phyloP scores from a whole-genome alignment of 1,140 invertebrate species.

The Acromyrmex heyeri region DNA sequence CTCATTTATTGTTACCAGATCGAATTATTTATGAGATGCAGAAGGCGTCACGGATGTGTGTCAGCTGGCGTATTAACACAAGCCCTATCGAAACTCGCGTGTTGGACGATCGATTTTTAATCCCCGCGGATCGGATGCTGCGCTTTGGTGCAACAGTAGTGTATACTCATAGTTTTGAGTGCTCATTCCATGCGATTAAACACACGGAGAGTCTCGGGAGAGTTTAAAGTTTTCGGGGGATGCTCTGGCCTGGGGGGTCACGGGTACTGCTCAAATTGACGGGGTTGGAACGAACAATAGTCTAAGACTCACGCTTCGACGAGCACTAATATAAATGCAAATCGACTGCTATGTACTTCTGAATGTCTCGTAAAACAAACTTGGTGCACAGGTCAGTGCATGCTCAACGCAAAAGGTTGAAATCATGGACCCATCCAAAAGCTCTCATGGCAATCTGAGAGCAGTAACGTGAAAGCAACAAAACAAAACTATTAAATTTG shows the following conservation, averaged over 20 bases:
- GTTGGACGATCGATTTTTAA: constrained; percentile 63
- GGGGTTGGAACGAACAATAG: constrained; percentile 73
- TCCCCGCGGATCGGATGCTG: constrained; percentile 52
- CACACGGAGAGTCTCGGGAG: constrained; percentile 65
- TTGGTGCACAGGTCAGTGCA: constrained; percentile 59
- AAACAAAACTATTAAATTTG: constrained; percentile 1
- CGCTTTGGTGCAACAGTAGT: constrained; percentile 49
- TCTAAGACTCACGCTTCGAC: constrained; percentile 71
- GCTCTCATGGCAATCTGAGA: constrained; percentile 43
- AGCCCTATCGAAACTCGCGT: not conserved
- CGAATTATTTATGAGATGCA: constrained; percentile 58
- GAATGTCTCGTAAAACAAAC: constrained; percentile 76
- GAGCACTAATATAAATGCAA: constrained; percentile 82
- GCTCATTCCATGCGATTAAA: constrained; percentile 80
- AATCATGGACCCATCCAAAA: constrained; percentile 66
- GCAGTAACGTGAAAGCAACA: not conserved
- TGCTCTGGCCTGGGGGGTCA: constrained; percentile 37
- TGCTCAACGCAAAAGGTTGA: constrained; percentile 10
- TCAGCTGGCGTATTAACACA: constrained; percentile 64
- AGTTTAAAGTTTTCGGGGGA: constrained; percentile 68
- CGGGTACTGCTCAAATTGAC: constrained; percentile 66
- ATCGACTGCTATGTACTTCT: constrained; percentile 77
- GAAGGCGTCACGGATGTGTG: constrained; percentile 32
- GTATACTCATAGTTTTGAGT: constrained; percentile 65
- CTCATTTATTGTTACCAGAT: constrained; percentile 59